Conservation (phyloP, 2,113 vertebrate genomes). For the Lophius piscatorius region DNA sequence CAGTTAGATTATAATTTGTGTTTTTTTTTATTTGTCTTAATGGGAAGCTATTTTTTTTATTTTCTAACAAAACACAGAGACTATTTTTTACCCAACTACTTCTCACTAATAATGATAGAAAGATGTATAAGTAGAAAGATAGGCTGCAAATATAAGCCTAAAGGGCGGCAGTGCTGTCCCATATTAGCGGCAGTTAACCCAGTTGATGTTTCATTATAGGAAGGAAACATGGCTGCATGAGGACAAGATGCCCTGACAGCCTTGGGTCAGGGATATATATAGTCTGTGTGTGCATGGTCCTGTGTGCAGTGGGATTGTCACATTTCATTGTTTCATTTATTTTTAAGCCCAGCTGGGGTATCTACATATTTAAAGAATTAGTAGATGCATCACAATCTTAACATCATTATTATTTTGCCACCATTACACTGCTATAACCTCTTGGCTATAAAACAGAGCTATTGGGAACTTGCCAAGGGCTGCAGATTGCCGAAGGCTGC, state of each 20-base stretch:
- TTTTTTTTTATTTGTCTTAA: too few relatives aligned
- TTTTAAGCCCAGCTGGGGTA: constrained; percentile 26
- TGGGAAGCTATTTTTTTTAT: too few relatives aligned
- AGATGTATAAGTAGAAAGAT: constrained; percentile 10
- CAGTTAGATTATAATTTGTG: too few relatives aligned
- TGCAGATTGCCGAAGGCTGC: background rate
- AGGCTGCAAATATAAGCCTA: constrained; percentile 1
- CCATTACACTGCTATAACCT: constrained; percentile 19
- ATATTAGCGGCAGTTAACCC: constrained; percentile 60
- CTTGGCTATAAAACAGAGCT: constrained; percentile 1
- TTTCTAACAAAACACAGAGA: too few relatives aligned
- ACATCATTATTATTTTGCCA: constrained; percentile 46
- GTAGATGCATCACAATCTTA: constrained; percentile 24
- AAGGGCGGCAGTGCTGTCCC: constrained; percentile 31
- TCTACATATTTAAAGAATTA: constrained; percentile 36
- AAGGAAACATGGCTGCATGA: constrained; percentile 63
- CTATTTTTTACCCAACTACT: too few relatives aligned
- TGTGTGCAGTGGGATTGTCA: constrained; percentile 49
- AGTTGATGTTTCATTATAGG: constrained; percentile 57
- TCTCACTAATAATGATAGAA: constrained; percentile 1
- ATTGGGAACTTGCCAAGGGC: background rate
- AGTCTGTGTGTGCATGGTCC: constrained; percentile 24
- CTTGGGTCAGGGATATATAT: constrained; percentile 70
- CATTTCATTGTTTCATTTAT: constrained; percentile 49
- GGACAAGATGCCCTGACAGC: constrained; percentile 67